Conservation (phyloP, 1,140 invertebrate species). For the Scaptomyza hsui region DNA sequence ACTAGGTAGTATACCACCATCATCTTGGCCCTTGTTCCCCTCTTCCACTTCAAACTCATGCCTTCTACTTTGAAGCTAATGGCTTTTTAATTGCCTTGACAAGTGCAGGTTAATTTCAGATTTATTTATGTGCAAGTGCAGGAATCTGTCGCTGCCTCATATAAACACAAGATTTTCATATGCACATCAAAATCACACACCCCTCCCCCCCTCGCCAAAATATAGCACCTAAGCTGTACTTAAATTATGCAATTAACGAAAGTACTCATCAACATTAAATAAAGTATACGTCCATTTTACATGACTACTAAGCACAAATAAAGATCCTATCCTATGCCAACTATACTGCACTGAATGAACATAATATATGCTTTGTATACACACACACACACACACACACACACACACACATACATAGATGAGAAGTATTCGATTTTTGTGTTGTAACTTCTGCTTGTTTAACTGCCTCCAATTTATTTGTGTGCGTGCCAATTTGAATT, state of each 20-base stretch:
- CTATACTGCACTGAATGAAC: not conserved
- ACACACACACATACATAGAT: too few species aligned
- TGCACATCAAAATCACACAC: not conserved
- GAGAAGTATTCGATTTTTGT: conserved; percentile 35
- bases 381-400: too few species aligned
- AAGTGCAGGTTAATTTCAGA: not conserved
- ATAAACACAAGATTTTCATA: too few species aligned
- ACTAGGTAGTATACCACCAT: not conserved
- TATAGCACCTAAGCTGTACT: conserved; percentile 14
- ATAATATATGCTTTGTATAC: too few species aligned
- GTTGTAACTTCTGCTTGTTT: conserved; percentile 31
- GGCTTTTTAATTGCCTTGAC: conserved; percentile 4
- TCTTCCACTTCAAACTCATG: not conserved
- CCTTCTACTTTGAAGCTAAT: not conserved
- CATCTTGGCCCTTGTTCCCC: not conserved
- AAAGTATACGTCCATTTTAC: conserved; percentile 22
- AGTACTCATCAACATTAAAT: conserved; percentile 16
- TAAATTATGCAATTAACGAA: conserved; percentile 69
- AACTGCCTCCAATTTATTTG: conserved; percentile 39
- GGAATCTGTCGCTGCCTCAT: too few species aligned
- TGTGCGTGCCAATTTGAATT: conserved; percentile 44
- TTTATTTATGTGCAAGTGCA: too few species aligned
- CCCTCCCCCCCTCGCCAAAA: not conserved
- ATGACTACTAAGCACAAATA: conserved; percentile 4
- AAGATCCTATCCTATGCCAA: conserved; percentile 2